Conservation (phyloP, 2,113 vertebrate genomes). For the Anthoscopus minutus region DNA sequence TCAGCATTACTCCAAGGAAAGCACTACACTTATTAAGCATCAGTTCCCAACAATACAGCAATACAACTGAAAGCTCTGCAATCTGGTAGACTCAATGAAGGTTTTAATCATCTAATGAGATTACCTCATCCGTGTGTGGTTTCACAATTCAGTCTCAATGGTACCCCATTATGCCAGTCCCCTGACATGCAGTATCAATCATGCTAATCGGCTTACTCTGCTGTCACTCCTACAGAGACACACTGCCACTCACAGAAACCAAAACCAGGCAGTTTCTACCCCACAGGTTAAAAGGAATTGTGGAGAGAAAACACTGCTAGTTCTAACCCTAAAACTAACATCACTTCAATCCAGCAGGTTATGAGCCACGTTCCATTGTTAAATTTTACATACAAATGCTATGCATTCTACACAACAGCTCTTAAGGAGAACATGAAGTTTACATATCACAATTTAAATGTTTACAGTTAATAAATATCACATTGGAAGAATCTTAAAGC, state of each 20-base stretch:
- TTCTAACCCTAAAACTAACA: not conserved
- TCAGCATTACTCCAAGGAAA: not conserved
- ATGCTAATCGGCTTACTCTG: conserved; percentile 50
- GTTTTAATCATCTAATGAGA: conserved; percentile 69
- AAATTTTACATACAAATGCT: not conserved
- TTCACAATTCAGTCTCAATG: conserved; percentile 36
- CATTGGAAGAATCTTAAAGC: not conserved
- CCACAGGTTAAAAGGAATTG: not conserved
- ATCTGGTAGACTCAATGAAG: conserved; percentile 18
- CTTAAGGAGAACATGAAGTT: not conserved
- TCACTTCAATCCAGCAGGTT: not conserved
- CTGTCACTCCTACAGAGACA: not conserved
- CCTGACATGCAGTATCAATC: conserved; percentile 57
- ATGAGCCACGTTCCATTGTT: accelerated
- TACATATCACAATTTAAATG: not conserved
- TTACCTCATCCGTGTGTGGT: conserved; percentile 61
- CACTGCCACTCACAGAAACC: not conserved
- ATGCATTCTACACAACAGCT: not conserved
- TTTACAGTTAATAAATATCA: not conserved
- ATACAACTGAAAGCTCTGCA: conserved; percentile 48
- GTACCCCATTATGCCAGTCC: conserved; percentile 65
- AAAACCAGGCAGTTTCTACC: not conserved
- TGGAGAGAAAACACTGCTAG: not conserved
- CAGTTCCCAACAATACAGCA: conserved; percentile 17
- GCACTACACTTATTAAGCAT: not conserved